Evolutionary conservation across 2,888 invertebrate species (phyloP).

Genomic region (Cloeon dipterum): DNA sequence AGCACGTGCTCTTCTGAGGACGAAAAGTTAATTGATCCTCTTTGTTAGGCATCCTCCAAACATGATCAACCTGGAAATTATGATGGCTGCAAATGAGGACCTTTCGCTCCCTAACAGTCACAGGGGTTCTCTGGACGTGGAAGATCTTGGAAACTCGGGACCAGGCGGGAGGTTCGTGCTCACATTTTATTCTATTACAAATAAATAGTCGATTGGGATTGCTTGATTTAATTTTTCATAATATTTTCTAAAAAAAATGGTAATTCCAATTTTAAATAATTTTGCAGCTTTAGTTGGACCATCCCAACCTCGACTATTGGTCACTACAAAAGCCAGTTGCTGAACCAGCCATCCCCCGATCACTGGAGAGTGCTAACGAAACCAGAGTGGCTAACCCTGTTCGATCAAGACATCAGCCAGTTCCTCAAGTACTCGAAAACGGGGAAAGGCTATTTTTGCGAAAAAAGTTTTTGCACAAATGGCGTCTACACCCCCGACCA

Average conservation of each 20-base stretch:
- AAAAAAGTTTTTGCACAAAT: conserved; percentile 21
- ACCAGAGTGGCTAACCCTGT: conserved; percentile 18
- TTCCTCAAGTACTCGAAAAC: conserved; percentile 12
- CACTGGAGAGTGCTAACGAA: conserved; percentile 31
- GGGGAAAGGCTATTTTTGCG: conserved; percentile 21
- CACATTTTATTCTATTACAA: no score
- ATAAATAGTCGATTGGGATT: no score
- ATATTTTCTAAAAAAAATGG: no score
- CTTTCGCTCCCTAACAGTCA: conserved; percentile 25
- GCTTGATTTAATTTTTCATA: no score
- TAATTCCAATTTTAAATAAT: not conserved
- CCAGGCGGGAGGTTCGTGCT: conserved; percentile 26
- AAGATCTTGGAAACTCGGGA: conserved; percentile 26
- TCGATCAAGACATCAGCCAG: not conserved
- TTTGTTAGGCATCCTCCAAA: conserved; percentile 19
- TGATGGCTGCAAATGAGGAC: conserved; percentile 37
- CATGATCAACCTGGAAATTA: conserved; percentile 45
- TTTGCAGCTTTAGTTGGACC: conserved; percentile 35
- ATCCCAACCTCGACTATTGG: conserved; percentile 22
- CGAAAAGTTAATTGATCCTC: no score
- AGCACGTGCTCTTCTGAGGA: no score
- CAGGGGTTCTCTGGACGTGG: conserved; percentile 17
- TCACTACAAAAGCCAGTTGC: conserved; percentile 15
- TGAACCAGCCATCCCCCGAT: conserved; percentile 10
- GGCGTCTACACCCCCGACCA: conserved; percentile 33